These are phyloP conservation scores for Arrhopalites spinosus DNA, from an alignment of 2,888 invertebrate genomes.

Conservation along the genomic window DNA sequence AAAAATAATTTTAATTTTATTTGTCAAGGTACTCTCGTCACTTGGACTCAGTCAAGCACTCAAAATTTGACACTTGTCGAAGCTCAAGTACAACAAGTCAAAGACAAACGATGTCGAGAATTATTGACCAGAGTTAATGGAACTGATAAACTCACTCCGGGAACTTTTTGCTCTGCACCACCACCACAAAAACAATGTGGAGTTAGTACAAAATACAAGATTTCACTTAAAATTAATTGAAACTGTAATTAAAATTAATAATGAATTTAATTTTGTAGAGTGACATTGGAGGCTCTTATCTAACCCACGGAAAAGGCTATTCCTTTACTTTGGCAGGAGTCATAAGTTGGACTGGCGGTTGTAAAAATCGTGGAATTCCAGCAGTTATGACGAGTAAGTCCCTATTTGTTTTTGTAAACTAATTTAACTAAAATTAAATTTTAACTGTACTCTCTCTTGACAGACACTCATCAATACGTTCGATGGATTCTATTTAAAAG, in stretches of 20 bases:
- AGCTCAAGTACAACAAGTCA: conserved; percentile 5
- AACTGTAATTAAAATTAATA: not conserved
- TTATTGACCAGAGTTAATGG: not conserved
- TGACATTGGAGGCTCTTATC: conserved; percentile 20
- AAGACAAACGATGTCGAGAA: not conserved
- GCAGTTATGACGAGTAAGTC: conserved; percentile 22
- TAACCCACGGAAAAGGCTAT: conserved; percentile 29
- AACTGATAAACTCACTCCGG: not conserved
- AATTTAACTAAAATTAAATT: not conserved
- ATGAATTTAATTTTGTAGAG: conserved; percentile 2
- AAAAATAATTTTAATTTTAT: too few species aligned
- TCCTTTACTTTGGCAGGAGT: conserved; percentile 23
- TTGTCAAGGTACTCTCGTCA: not conserved
- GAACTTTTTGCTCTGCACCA: conserved; percentile 5
- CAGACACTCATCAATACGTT: conserved; percentile 2
- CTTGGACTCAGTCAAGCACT: not conserved
- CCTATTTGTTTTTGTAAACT: not conserved
- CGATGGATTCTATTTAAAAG: conserved; percentile 19
- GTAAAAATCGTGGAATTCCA: conserved; percentile 20
- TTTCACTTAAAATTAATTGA: too few species aligned
- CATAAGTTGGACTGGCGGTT: conserved; percentile 19
- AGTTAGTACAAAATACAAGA: not conserved
- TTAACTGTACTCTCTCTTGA: not conserved
- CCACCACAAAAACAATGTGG: conserved; percentile 12
- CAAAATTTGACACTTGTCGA: conserved; percentile 4